Conservation (phyloP, 2,113 vertebrate genomes). For the Osmerus eperlanus region DNA sequence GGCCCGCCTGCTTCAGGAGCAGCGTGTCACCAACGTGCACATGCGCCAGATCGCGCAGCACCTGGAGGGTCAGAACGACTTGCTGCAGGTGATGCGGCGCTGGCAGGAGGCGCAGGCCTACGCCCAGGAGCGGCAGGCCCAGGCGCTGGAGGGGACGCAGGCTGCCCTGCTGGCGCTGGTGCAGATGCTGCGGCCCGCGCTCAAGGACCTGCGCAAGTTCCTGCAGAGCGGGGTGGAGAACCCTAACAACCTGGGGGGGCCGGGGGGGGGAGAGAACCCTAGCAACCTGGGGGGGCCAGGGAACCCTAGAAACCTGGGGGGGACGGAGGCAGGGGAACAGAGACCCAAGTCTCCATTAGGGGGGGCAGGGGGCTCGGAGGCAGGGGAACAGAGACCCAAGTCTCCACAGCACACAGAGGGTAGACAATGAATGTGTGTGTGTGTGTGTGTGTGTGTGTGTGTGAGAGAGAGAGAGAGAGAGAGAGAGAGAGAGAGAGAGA, state of each 20-base stretch:
- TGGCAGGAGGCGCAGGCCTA: conserved; percentile 94
- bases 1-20: conserved; percentile 92
- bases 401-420: conserved; percentile 46
- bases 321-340: conserved; percentile 35
- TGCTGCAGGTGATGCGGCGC: conserved; percentile 92
- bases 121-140: conserved; percentile 92
- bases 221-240: conserved; percentile 77
- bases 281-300: conserved; percentile 50
- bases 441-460: conserved; percentile 3
- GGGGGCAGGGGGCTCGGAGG: conserved; percentile 44
- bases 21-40: conserved; percentile 91
- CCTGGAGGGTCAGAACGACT: conserved; percentile 92
- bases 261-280: conserved; percentile 47
- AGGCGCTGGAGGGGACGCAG: conserved; percentile 94
- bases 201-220: conserved; percentile 92
- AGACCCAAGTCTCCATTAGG: conserved; percentile 42
- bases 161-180: conserved; percentile 88
- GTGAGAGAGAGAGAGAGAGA: conserved; percentile 5
- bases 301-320: conserved; percentile 47
- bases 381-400: conserved; percentile 38
- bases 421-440: not conserved
- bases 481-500: conserved; percentile 6
- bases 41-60: conserved; percentile 94
- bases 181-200: conserved; percentile 88
- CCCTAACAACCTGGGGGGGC: conserved; percentile 38